Conservation (phyloP, 2,113 vertebrate genomes). For the Coregonus clupeaformis region DNA sequence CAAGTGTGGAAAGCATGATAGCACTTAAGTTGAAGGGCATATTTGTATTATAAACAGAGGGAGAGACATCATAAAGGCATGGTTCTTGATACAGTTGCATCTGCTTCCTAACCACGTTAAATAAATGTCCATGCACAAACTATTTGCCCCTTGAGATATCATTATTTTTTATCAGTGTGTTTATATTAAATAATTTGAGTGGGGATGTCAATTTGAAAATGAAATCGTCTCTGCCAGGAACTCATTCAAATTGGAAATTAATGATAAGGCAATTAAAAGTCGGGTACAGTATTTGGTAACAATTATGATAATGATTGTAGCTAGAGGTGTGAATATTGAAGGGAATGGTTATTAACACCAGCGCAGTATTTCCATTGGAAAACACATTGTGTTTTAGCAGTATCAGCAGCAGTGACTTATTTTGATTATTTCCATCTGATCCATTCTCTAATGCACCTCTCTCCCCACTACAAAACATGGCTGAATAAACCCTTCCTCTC, state of each 20-base stretch:
- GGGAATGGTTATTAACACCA: conserved; percentile 43
- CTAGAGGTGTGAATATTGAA: conserved; percentile 73
- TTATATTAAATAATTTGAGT: conserved; percentile 40
- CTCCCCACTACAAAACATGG: conserved; percentile 19
- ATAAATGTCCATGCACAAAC: conserved; percentile 29
- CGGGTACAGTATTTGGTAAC: conserved; percentile 70
- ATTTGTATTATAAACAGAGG: conserved; percentile 66
- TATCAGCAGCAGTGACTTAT: conserved; percentile 17
- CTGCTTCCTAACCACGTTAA: conserved; percentile 51
- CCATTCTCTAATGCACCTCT: conserved; percentile 8
- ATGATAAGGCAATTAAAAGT: conserved; percentile 72
- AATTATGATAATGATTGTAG: conserved; percentile 72
- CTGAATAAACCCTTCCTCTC: not conserved
- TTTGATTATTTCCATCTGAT: not conserved
- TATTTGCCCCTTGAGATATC: conserved; percentile 50
- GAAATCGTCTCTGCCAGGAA: conserved; percentile 66
- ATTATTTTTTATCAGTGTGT: conserved; percentile 66
- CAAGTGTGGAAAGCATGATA: conserved; percentile 44
- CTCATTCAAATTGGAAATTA: conserved; percentile 70
- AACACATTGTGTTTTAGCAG: conserved; percentile 21
- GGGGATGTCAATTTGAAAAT: conserved; percentile 67
- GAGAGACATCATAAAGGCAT: conserved; percentile 38
- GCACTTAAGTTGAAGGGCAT: conserved; percentile 59
- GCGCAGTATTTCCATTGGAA: conserved; percentile 35
- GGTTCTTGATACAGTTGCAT: conserved; percentile 47